Conservation (phyloP, 2,888 invertebrate species). For the Netelia inedita region DNA sequence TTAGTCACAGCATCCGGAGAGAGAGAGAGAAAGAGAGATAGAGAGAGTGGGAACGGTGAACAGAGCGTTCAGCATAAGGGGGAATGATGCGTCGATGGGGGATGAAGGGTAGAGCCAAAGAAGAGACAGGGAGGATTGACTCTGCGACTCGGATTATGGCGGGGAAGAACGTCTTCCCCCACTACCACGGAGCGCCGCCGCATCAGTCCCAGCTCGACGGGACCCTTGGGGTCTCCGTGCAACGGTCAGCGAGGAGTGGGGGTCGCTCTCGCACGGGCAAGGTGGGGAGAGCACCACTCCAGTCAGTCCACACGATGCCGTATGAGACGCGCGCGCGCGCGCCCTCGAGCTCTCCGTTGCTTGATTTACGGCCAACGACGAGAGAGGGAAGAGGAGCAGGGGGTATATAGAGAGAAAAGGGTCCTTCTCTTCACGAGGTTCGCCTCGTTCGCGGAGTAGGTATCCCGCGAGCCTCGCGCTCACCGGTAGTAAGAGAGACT, state of each 20-base stretch:
- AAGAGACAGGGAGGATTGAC: conserved; percentile 47
- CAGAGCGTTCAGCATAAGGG: conserved; percentile 20
- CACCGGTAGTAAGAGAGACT: conserved; percentile 82
- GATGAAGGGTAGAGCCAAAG: conserved; percentile 54
- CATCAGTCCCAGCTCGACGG: conserved; percentile 47
- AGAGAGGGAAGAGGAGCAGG: conserved; percentile 35
- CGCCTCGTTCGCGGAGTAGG: conserved; percentile 17
- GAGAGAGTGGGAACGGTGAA: conserved; percentile 31
- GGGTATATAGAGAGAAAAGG: conserved; percentile 19
- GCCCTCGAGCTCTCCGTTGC: conserved; percentile 73
- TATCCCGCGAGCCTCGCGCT: conserved; percentile 74
- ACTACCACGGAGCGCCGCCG: conserved; percentile 6
- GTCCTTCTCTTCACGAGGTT: conserved; percentile 14
- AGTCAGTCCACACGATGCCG: conserved; percentile 56
- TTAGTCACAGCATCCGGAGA: conserved; percentile 75
- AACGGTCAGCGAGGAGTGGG: conserved; percentile 45
- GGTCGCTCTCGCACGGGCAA: conserved; percentile 38
- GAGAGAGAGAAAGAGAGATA: conserved; percentile 29
- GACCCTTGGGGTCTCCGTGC: conserved; percentile 33
- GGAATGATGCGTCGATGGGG: conserved; percentile 33
- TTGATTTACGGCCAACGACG: conserved; percentile 84
- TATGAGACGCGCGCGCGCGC: conserved; percentile 62
- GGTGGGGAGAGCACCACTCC: conserved; percentile 39
- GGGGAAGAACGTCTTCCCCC: conserved; percentile 42
- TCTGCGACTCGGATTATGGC: conserved; percentile 34